Evolutionary conservation across 2,888 invertebrate species (phyloP), one percentile per base, ranked within the genome.

Genomic region (Latheticus oryzae): DNA sequence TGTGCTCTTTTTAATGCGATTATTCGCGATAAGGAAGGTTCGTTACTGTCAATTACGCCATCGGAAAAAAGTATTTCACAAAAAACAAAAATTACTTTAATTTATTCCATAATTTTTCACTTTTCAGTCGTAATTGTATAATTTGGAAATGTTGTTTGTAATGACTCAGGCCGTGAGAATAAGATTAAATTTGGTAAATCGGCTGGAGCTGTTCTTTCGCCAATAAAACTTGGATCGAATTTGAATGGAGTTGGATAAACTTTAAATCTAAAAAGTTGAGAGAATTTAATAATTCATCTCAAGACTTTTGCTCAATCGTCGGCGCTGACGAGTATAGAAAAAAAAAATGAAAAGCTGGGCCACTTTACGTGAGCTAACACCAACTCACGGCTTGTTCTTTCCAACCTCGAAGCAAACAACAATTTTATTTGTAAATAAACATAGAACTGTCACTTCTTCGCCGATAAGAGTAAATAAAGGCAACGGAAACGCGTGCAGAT

Each of bases 401-500:
- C n/a, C n/a, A n/a, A n/a, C n/a, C n/a, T n/a, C n/a, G n/a, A n/a
- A n/a, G n/a, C n/a, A n/a, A n/a, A n/a, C n/a, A n/a, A n/a, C n/a
- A 9, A 26, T 26, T 30, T 30, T 8, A 30, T 38, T 38, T 12
- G 38, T 38, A 38, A 38, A 38, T 38, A 38, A 38, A 38, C 38
- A 8, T 19, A 9, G 1, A 9, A 3, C 9, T 21, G 38, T 15
- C 38, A 21, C 23, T 12, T 38, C 11, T 3, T 11, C 11, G 19
- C 17, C 38, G 23, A 23, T 21, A 9, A 15, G 5, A 19, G 38
- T 38, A 38, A 38, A 38, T 38, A 38, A 38, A 38, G 16, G 5
- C 38, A n/a, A n/a, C 38, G 23, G 38, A 38, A 38, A 23, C 38
- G 23, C 38, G 38, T 38, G 38, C 15, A 38, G 38, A 21, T 38